Evolutionary conservation across 37 sponge, comb jelly and placozoan genomes (phyloP), one percentile per base, ranked within the genome.

Genomic region (Eunapius fragilis): DNA sequence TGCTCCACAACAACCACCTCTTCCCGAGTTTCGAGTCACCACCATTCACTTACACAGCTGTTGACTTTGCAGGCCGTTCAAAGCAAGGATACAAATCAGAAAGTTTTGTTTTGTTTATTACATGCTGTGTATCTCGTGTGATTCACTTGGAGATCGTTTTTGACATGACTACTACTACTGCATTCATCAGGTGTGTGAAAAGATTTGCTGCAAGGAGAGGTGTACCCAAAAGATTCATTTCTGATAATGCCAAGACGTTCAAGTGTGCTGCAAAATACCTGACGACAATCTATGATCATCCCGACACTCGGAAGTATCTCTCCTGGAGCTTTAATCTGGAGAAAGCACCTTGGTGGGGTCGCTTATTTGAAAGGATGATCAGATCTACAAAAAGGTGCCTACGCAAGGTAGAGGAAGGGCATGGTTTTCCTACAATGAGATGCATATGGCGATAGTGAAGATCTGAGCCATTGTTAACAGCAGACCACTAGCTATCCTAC

Each of bases 131-230:
- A n/a, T n/a, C n/a, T n/a, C n/a, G n/a, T n/a, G n/a, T n/a, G n/a
- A n/a, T n/a, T n/a, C n/a, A n/a, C n/a, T n/a, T n/a, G n/a, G n/a
- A n/a, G n/a, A n/a, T n/a, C n/a, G n/a, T n/a, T n/a, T n/a, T n/a
- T n/a, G n/a, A n/a, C n/a, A n/a, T n/a, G n/a, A n/a, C n/a, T n/a
- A n/a, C n/a, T n/a, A n/a, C n/a, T n/a, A n/a, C n/a, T n/a, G n/a
- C n/a, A n/a, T n/a, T n/a, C n/a, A n/a, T n/a, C n/a, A n/a, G n/a
- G n/a, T n/a, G n/a, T n/a, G n/a, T n/a, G n/a, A n/a, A n/a, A n/a
- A n/a, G n/a, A n/a, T n/a, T 82, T 48, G 25, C 88, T 28, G 88
- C 88, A n/a, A 88, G 88, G 70, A 72, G 88, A 87, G 88, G 88
- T 22, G 33, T 89, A 14, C 84, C 89, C 23, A 0, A 9, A 68